Percentiles rank a stretch among this genome's conserved stretches.
Conservation (phyloP, 2,113 vertebrate genomes). For the Elachura formosa region DNA sequence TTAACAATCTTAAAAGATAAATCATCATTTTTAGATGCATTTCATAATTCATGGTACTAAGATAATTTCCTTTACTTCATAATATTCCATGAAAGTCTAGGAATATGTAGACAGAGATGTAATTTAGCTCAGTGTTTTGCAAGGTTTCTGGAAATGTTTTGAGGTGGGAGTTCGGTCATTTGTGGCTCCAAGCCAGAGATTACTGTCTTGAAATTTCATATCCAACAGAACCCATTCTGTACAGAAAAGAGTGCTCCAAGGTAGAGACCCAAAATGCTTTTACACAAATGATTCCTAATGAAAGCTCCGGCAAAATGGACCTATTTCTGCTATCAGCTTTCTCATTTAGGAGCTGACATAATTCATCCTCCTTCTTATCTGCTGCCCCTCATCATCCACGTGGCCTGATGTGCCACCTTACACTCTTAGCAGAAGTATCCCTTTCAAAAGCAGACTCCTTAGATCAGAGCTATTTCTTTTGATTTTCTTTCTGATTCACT, state of each 20-base stretch:
- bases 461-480: conserved; percentile 50
- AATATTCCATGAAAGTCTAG: background rate
- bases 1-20: background rate
- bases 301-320: background rate
- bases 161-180: background rate
- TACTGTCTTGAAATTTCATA: background rate
- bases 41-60: background rate
- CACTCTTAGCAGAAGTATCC: background rate
- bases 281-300: background rate
- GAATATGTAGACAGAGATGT: background rate
- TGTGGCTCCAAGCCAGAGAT: background rate
- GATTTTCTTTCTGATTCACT: conserved; percentile 47
- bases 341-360: conserved; percentile 6
- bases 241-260: background rate
- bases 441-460: background rate
- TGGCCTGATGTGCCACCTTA: conserved; percentile 42
- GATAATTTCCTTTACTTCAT: background rate
- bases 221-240: background rate
- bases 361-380: conserved; percentile 32
- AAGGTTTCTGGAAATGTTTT: background rate
- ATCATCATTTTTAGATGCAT: background rate
- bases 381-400: conserved; percentile 44
- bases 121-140: background rate
- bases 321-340: conserved; percentile 15
- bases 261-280: background rate